Evolutionary conservation across 2,888 invertebrate genomes (phyloP).

Genomic region (Erebia epiphron): DNA sequence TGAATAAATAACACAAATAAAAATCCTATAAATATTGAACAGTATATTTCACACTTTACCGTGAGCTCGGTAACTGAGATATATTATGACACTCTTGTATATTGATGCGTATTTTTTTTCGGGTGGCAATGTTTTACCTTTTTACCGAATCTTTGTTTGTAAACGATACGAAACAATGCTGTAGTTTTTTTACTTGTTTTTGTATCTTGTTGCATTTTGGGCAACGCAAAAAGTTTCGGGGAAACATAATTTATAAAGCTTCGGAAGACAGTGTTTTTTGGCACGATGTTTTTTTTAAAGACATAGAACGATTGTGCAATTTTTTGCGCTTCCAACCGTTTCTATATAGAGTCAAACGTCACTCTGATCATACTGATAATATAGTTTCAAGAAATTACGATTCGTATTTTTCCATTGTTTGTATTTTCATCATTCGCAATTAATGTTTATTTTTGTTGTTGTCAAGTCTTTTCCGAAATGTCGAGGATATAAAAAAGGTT

Average conservation of each 20-base stretch:
- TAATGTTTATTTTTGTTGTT: constrained; percentile 5
- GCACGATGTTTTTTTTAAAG: constrained; percentile 26
- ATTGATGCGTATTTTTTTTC: constrained; percentile 57
- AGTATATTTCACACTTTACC: constrained; percentile 79
- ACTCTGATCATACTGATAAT: constrained; percentile 8
- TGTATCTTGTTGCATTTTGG: constrained; percentile 39
- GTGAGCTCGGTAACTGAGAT: constrained; percentile 69
- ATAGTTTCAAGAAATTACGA: background rate
- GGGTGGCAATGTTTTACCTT: constrained; percentile 56
- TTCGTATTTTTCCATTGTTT: constrained; percentile 7
- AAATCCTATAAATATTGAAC: constrained; percentile 80
- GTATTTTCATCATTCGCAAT: constrained; percentile 7
- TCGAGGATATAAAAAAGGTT: background rate
- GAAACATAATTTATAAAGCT: constrained; percentile 47
- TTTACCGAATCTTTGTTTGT: constrained; percentile 70
- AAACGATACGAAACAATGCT: constrained; percentile 70
- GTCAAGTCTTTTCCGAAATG: background rate
- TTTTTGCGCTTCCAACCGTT: constrained; percentile 26
- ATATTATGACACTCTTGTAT: constrained; percentile 72
- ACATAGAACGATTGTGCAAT: constrained; percentile 26
- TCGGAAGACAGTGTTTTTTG: constrained; percentile 48
- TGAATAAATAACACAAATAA: constrained; percentile 81
- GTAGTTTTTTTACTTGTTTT: constrained; percentile 53
- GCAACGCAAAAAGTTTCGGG: constrained; percentile 47
- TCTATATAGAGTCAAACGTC: constrained; percentile 20